Evolutionary conservation across 2,113 vertebrate genomes (phyloP).

Genomic region (Phaethornis superciliosus): DNA sequence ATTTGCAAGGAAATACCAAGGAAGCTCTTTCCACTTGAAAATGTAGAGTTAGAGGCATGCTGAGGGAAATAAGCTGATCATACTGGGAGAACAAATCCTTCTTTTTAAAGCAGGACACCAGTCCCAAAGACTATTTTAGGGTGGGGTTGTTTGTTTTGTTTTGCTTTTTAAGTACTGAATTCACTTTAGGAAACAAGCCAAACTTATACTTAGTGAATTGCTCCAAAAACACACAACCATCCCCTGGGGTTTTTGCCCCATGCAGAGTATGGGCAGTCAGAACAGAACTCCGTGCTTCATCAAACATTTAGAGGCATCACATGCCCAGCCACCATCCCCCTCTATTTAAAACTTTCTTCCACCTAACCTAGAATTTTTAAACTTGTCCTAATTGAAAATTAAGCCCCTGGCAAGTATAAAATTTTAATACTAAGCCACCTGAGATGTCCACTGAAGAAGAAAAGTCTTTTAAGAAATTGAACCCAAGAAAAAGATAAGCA

Average conservation of each 20-base stretch:
- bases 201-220: not conserved
- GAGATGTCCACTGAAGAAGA: not conserved
- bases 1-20: not conserved
- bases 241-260: not conserved
- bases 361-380: not conserved
- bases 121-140: not conserved
- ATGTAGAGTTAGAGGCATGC: not conserved
- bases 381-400: constrained; percentile 48
- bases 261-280: not conserved
- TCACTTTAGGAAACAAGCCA: not conserved
- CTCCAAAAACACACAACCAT: not conserved
- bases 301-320: constrained; percentile 26
- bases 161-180: not conserved
- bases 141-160: not conserved
- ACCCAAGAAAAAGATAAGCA: not conserved
- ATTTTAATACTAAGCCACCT: constrained; percentile 48
- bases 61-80: not conserved
- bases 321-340: not conserved
- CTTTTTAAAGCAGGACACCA: not conserved
- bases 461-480: constrained; percentile 8
- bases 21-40: not conserved
- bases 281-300: not conserved
- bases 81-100: not conserved
- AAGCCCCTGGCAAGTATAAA: constrained; percentile 62
- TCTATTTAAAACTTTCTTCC: not conserved